A percentile compares a stretch with the other conserved stretches of the same genome.
phyloP scores from a whole-genome alignment of 1,140 invertebrate species.

The Aphelinus atriplicis region DNA sequence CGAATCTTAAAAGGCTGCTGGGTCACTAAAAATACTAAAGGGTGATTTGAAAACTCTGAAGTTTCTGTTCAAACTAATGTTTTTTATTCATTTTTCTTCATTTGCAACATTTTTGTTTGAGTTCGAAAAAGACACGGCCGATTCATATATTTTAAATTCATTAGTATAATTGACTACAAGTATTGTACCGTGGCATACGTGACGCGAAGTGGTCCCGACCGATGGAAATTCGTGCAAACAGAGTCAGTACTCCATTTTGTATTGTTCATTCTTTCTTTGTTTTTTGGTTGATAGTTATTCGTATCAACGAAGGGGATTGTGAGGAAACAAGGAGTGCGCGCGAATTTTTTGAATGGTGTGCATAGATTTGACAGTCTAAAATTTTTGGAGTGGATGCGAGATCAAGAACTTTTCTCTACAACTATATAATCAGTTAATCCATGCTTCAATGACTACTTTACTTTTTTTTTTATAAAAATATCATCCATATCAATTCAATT shows the following conservation, averaged over 20 bases:
- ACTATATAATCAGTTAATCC: no score
- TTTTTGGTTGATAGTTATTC: conserved; percentile 13
- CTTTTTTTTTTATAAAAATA: conserved; percentile 26
- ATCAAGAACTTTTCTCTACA: background rate
- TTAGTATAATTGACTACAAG: conserved; percentile 60
- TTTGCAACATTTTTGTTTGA: conserved; percentile 3
- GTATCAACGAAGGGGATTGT: conserved; percentile 3
- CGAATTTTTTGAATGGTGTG: conserved; percentile 30
- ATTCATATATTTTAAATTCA: conserved; percentile 40
- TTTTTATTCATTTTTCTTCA: background rate
- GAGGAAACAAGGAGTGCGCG: conserved; percentile 34
- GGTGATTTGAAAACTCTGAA: background rate
- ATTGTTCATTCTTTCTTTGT: background rate
- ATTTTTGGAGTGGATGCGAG: conserved; percentile 20
- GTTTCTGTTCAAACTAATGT: background rate
- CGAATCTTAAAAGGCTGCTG: background rate
- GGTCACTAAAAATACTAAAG: background rate
- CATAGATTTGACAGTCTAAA: conserved; percentile 24
- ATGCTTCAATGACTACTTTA: background rate
- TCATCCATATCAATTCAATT: conserved; percentile 15
- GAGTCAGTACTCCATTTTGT: conserved; percentile 30
- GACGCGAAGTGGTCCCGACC: conserved; percentile 60
- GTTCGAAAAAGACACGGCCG: conserved; percentile 26
- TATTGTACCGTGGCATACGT: conserved; percentile 58
- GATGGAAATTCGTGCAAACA: conserved; percentile 52